Percentiles rank a stretch among this genome's conserved stretches.
These are phyloP conservation scores for Tylochromis polylepis DNA, from an alignment of 2,113 vertebrate species.

Conservation along the genomic window DNA sequence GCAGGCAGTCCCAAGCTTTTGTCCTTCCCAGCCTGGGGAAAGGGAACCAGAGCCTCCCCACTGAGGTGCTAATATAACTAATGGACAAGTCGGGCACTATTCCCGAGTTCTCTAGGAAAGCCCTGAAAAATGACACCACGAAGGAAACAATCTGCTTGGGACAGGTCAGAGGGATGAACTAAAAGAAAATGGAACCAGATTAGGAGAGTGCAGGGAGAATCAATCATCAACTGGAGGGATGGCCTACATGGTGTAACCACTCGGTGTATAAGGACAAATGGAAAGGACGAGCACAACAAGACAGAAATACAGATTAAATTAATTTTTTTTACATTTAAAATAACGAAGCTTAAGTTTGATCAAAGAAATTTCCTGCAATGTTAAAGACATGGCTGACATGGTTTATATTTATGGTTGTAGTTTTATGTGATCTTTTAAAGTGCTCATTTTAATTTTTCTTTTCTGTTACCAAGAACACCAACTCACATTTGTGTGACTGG, in stretches of 20 bases:
- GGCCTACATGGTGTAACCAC: neutral
- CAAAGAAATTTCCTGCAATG: neutral
- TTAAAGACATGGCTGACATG: neutral
- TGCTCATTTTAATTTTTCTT: neutral
- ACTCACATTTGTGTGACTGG: neutral
- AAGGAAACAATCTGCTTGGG: conserved; percentile 16
- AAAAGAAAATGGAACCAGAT: neutral
- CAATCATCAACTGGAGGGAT: neutral
- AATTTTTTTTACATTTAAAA: neutral
- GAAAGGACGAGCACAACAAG: neutral
- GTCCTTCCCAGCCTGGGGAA: conserved; percentile 23
- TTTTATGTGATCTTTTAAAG: neutral
- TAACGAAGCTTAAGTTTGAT: neutral
- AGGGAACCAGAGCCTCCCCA: conserved; percentile 54
- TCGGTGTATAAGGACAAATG: neutral
- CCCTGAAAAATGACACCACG: conserved; percentile 50
- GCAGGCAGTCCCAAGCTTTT: conserved; percentile 38
- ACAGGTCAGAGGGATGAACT: neutral
- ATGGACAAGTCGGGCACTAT: conserved; percentile 50
- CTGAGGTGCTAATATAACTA: conserved; percentile 61
- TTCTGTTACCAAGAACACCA: neutral
- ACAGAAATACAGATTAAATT: neutral
- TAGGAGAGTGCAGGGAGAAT: neutral
- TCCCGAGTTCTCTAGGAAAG: conserved; percentile 47
- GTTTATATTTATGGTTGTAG: neutral